Evolutionary conservation across 2,797 vertebrate species (phyloP).

Genomic region (Bradypodion ventrale): DNA sequence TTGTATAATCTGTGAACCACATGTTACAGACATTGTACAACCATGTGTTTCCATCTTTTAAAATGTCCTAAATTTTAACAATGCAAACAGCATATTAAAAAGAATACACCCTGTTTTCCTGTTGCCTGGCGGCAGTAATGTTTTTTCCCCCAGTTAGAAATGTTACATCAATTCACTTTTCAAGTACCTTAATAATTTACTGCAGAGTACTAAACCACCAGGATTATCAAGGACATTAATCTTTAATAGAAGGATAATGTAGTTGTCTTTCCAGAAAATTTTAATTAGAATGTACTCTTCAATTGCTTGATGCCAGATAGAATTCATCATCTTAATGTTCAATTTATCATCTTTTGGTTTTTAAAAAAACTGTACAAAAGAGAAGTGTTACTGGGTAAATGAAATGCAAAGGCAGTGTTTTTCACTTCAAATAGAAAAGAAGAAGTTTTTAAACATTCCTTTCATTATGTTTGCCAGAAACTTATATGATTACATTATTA

Average conservation of each 20-base stretch:
- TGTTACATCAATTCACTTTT: conserved; percentile 15
- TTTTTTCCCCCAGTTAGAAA: conserved; percentile 32
- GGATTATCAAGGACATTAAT: conserved; percentile 31
- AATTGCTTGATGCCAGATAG: conserved; percentile 32
- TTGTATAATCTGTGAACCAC: conserved; percentile 14
- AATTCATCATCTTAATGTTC: conserved; percentile 36
- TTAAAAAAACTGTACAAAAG: fast-evolving
- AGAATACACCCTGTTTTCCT: neutral
- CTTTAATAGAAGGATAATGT: conserved; percentile 20
- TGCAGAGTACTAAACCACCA: neutral
- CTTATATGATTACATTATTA: conserved; percentile 30
- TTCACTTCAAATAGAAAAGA: conserved; percentile 15
- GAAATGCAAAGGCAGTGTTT: conserved; percentile 34
- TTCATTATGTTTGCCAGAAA: conserved; percentile 42
- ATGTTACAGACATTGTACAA: neutral
- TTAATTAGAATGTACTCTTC: conserved; percentile 26
- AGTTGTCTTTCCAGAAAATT: conserved; percentile 37
- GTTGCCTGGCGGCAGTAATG: neutral
- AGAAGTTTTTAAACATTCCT: conserved; percentile 30
- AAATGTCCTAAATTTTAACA: conserved; percentile 4
- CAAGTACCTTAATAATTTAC: conserved; percentile 29
- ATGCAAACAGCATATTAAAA: neutral
- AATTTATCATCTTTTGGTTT: conserved; percentile 31
- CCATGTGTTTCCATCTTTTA: neutral
- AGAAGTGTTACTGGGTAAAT: conserved; percentile 6